These are phyloP conservation scores for Octodonta nipae DNA, from an alignment of 2,888 invertebrate species.

Conservation along the genomic window DNA sequence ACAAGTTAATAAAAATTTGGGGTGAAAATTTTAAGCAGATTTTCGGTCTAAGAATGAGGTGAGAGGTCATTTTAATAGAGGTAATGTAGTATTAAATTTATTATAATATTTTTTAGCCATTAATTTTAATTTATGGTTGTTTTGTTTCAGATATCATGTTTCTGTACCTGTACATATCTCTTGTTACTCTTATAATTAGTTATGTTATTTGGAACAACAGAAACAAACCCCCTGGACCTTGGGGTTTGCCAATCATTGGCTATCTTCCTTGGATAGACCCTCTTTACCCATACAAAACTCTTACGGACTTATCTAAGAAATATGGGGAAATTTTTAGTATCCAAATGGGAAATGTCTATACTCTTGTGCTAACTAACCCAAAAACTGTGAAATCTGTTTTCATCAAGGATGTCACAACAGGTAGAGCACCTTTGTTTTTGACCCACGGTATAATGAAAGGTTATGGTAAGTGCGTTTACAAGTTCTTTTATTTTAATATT, in stretches of 20 bases:
- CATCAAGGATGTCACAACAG: constrained; percentile 56
- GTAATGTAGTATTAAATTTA: no score
- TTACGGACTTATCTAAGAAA: constrained; percentile 39
- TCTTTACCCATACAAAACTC: constrained; percentile 53
- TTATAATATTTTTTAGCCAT: no score
- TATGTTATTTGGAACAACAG: constrained; percentile 21
- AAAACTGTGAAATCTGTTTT: constrained; percentile 59
- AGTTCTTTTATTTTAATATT: no score
- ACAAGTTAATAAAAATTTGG: no score
- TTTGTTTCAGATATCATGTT: no score
- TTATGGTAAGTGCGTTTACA: constrained; percentile 66
- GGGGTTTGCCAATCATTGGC: constrained; percentile 65
- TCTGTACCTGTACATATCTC: no score
- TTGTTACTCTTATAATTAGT: no score
- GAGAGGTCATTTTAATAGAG: no score
- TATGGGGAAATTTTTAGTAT: constrained; percentile 66
- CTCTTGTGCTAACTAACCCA: constrained; percentile 66
- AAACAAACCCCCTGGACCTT: constrained; percentile 62
- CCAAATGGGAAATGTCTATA: constrained; percentile 58
- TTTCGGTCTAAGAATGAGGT: no score
- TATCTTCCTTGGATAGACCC: constrained; percentile 62
- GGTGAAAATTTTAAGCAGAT: no score
- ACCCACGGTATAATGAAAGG: constrained; percentile 82
- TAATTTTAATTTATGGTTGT: no score
- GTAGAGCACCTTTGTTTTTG: constrained; percentile 67